Evolutionary conservation across 1,140 invertebrate species (phyloP).

Genomic region (Drosophila hydei): DNA sequence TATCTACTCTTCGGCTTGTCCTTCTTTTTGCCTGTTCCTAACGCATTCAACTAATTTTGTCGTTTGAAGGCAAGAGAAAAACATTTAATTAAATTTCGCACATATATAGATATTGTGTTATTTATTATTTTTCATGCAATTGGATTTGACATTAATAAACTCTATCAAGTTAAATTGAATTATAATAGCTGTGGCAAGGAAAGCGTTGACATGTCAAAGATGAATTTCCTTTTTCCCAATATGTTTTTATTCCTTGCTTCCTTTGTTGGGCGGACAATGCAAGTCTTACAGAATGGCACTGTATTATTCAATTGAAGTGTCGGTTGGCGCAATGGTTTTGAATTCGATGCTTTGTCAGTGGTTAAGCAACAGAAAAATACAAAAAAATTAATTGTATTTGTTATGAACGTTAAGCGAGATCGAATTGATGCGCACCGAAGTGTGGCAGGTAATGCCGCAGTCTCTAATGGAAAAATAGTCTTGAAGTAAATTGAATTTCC

Average conservation of each 20-base stretch:
- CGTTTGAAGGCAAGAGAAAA: neutral
- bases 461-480: conserved; percentile 36
- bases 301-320: conserved; percentile 11
- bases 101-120: neutral
- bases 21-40: too few relatives aligned
- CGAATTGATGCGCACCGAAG: conserved; percentile 7
- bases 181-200: neutral
- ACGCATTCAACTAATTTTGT: neutral
- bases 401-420: conserved; percentile 16
- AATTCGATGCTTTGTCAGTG: conserved; percentile 4
- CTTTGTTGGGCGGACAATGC: neutral
- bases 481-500: conserved; percentile 58
- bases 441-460: conserved; percentile 14
- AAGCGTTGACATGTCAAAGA: neutral
- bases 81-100: conserved; percentile 1
- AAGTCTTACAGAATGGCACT: neutral
- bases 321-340: neutral
- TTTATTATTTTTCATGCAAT: neutral
- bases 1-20: too few relatives aligned
- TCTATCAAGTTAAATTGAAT: neutral
- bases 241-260: neutral
- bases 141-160: conserved; percentile 1
- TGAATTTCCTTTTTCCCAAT: conserved; percentile 1
- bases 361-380: conserved; percentile 7
- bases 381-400: conserved; percentile 25